Evolutionary conservation across 2,113 vertebrate genomes (phyloP), one percentile per base, ranked within the genome.

Genomic region (Cyanoliseus patagonus): DNA sequence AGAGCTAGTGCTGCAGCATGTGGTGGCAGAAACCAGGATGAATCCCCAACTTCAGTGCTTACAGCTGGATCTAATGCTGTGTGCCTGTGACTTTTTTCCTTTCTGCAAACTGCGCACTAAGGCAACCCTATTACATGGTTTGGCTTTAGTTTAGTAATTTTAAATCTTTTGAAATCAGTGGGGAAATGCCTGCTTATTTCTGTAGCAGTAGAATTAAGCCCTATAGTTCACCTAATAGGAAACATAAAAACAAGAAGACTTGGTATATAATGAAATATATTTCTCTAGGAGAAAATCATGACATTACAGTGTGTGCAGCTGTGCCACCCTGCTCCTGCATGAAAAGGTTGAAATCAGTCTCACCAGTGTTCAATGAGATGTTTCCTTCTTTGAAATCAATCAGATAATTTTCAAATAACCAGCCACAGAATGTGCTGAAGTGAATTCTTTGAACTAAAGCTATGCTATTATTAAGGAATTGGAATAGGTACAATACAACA

Each of bases 31-130:
- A 82, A n/a, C 12, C 30, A 16, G 46, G 28, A 8, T 67, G n/a
- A 88, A 62, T 52, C 55, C 20, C 30, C 0, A 0, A 20, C n/a
- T 52, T 94, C 9, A 57, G 11, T 20, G 18, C 3, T 49, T 51
- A 44, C 19, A 49, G 31, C 13, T 28, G 23, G 33, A 64, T 62
- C 27, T 66, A 67, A 74, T 33, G 20, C 10, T 4, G 1, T 20
- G 23, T 39, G 15, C 30, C 61, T 46, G 3, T 4, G 1, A 61
- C 33, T 70, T 52, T 33, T 37, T 74, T 62, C 14, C 5, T 70
- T 83, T 84, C 59, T 75, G 46, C 51, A 42, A 61, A 24, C 8
- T 20, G 18, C 25, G 44, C 3, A 2, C 33, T 78, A 55, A 47
- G 24, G 17, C 11, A n/a, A 77, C 22, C 4, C 6, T 18, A 63